Evolutionary conservation across 2,797 vertebrate species (phyloP), one percentile per base, ranked within the genome.

Genomic region (Poeciliopsis presidionis): DNA sequence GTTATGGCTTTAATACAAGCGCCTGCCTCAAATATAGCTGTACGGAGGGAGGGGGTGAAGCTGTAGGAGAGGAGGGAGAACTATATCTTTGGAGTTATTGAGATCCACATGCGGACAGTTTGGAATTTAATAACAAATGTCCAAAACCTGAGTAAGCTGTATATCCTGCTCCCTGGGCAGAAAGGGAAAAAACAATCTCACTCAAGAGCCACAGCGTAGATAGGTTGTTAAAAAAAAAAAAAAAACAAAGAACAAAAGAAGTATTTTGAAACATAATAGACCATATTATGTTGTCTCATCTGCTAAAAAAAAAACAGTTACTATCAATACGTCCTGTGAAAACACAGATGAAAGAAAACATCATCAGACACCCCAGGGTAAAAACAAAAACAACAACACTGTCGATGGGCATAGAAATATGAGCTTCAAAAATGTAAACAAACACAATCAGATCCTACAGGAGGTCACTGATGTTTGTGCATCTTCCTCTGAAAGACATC

Each of bases 401-500:
- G 39, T 25, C 7, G 22, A 7, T 1, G 12, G 22, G 9, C 13
- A 6, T n/a, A 3, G 12, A n/a, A 70, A 25, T 70, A 43, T n/a
- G 41, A 70, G 9, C 39, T 45, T 45, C 14, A 5, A 45, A 43
- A 45, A 70, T 45, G 22, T 45, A 70, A 70, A 45, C 41, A 45
- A 11, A 28, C 25, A 45, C n/a, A 1, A 45, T 70, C 41, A 28
- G 41, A 45, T 7, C 67, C 25, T 43, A 7, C 25, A 70, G 43
- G 28, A 73, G 41, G 28, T 39, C 69, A 46, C 47, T 63, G 41
- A 7, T 25, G 49, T 18, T 8, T 55, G n/a, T 67, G 39, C 33
- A 55, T 67, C 46, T 76, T 73, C 63, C 30, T 53, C 36, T 41
- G 12, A 78, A 76, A 47, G 14, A 43, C 70, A 30, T 78, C 71